phyloP scores from a whole-genome alignment of 1,140 invertebrate species.

The Eulimnadia texana region DNA sequence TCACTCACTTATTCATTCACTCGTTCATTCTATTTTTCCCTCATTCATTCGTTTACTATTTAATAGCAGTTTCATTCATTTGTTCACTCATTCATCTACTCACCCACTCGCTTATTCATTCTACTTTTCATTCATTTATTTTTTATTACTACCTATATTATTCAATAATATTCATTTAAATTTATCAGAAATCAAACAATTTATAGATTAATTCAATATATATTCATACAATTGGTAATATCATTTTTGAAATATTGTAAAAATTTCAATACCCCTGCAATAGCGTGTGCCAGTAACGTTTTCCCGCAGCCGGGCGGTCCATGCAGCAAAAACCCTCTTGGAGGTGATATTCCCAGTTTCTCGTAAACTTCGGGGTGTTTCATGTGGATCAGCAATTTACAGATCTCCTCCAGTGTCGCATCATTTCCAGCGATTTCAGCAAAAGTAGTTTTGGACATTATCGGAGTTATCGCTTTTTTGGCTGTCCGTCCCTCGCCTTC shows the following conservation, averaged over 20 bases:
- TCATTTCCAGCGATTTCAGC: conserved; percentile 59
- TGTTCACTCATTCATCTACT: too few species aligned
- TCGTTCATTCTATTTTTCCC: too few species aligned
- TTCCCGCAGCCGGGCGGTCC: conserved; percentile 90
- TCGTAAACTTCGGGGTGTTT: conserved; percentile 68
- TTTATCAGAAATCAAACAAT: too few species aligned
- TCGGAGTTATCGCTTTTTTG: conserved; percentile 18
- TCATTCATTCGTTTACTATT: too few species aligned
- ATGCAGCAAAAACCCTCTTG: conserved; percentile 69
- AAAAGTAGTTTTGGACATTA: conserved; percentile 42
- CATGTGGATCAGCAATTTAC: conserved; percentile 63
- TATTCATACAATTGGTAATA: too few species aligned
- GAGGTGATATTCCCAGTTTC: conserved; percentile 60
- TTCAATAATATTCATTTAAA: too few species aligned
- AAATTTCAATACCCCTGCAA: conserved; percentile 84
- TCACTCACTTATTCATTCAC: not conserved
- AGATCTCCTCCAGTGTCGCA: conserved; percentile 44
- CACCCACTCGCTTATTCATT: too few species aligned
- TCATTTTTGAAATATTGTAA: too few species aligned
- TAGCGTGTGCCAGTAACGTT: conserved; percentile 75
- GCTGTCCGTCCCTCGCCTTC: conserved; percentile 3
- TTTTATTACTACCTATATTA: too few species aligned
- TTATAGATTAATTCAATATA: too few species aligned
- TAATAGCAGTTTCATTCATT: too few species aligned
- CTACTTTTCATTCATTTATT: too few species aligned